Evolutionary conservation across 2,888 invertebrate species (phyloP), one percentile per base, ranked within the genome.

Genomic region (Drosophila emarginata): DNA sequence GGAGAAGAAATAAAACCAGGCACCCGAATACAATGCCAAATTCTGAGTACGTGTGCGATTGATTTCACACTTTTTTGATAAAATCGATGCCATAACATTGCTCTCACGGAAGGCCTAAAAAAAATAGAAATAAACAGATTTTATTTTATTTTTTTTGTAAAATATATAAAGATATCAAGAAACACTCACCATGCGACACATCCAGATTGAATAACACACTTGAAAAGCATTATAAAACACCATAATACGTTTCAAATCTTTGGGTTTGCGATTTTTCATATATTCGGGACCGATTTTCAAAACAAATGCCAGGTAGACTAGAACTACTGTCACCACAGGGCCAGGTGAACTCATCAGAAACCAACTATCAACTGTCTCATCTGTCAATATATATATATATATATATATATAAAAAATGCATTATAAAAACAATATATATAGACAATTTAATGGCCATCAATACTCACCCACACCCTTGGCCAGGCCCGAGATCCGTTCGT

Each of bases 161-260:
- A 5, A 5, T 26, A 32, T 32, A 32, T 12, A 45, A 58, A 37
- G 11, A 64, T 57, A 28, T 63, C 23, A 23, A 87, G n/a, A n/a
- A n/a, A n/a, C n/a, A n/a, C 87, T 87, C 73, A 91, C 91, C 78
- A 87, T 90, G 60, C 88, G 89, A 66, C 91, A 91, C 79, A 97
- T 93, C 93, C 94, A 97, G 12, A 95, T 91, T 84, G 97, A 98
- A 92, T 97, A 95, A 12, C 96, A 53, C 4, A 98, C 97, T 94
- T 98, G 98, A 63, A 95, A 94, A n/a, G 95, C 94, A 89, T 98
- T 98, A 92, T 98, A 98, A 0, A 93, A 89, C 15, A 96, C 93
- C 89, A 98, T 94, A 0, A 95, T 89, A 53, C 93, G 93, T 86
- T 96, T 95, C 63, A 98, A 90, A 77, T 96, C 94, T 85, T 95